Evolutionary conservation across 2,797 vertebrate species (phyloP), one percentile per base, ranked within the genome.

Genomic region (Catostomus latipinnis): DNA sequence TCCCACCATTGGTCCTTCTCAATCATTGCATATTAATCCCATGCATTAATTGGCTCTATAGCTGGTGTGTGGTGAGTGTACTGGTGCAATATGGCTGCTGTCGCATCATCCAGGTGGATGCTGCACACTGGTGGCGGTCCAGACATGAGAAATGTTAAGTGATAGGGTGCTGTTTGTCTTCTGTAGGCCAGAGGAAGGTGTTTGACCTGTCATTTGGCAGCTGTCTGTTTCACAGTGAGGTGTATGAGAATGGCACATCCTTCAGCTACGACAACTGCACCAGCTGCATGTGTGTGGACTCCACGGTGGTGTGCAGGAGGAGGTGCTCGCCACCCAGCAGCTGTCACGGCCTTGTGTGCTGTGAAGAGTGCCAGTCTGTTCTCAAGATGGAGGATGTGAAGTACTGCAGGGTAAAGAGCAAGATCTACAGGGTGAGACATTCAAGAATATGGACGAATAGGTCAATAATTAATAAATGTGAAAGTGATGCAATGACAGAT

Each of bases 171-270:
- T 18, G 34, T 81, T 45, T 50, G 73, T 52, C 56, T 74, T 45
- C 78, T 89, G 71, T 78, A 99, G 98, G 97, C 83, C 98, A 99
- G 93, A 96, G 98, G 91, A 98, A 97, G 89, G 98, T 99, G 83
- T 99, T 99, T 82, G 97, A 99, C 87, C 92, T 99, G 81, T 96
- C 95, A 0, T 91, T 94, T 81, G 97, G 98, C 85, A 98, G 96
- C 90, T 99, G 98, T 84, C 92, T 99, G 50, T 99, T 99, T 89
- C 96, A 94, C 89, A 98, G 96, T 53, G 96, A 98, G 0, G 96
- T 99, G 45, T 96, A 97, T 62, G 97, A 98, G 86, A 96, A 99
- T 6, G 93, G 93, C 1, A 94, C 96, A 0, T 94, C 91, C 0
- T 97, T 99, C 88, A 81, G 88, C 22, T 94, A 96, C 0, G 95